Conservation (phyloP, 2,888 invertebrate species). For the Spodoptera exigua region DNA sequence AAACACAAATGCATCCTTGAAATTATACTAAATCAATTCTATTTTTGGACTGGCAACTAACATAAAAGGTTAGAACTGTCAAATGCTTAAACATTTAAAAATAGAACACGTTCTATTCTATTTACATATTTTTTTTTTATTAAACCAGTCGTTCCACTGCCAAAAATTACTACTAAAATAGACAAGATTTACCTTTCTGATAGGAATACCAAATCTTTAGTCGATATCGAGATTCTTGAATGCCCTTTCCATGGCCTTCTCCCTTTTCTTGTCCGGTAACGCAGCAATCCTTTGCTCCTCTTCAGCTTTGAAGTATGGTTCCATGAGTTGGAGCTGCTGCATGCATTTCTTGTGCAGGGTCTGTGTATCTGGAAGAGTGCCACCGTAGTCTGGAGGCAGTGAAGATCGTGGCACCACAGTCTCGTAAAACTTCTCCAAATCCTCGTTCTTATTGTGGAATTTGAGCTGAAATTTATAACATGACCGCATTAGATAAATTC, state of each 20-base stretch:
- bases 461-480: constrained; percentile 85
- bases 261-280: constrained; percentile 80
- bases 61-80: constrained; percentile 8
- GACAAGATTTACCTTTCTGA: constrained; percentile 17
- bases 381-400: constrained; percentile 90
- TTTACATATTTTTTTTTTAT: constrained; percentile 5
- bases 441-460: constrained; percentile 88
- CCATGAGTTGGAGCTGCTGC: constrained; percentile 73
- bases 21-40: constrained; percentile 24
- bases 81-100: constrained; percentile 12
- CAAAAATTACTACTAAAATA: constrained; percentile 26
- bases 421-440: constrained; percentile 88
- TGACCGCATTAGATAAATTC: too few relatives aligned
- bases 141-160: constrained; percentile 15
- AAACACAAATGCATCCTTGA: constrained; percentile 31
- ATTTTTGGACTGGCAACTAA: constrained; percentile 19
- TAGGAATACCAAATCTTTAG: constrained; percentile 70
- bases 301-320: constrained; percentile 80
- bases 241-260: constrained; percentile 90
- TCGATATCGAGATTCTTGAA: constrained; percentile 93
- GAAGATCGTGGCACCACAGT: constrained; percentile 88
- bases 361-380: constrained; percentile 86
- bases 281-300: constrained; percentile 81
- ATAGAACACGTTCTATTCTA: constrained; percentile 19
- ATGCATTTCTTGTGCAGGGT: constrained; percentile 82